Conservation (phyloP, 2,888 invertebrate species). For the Merodon equestris region DNA sequence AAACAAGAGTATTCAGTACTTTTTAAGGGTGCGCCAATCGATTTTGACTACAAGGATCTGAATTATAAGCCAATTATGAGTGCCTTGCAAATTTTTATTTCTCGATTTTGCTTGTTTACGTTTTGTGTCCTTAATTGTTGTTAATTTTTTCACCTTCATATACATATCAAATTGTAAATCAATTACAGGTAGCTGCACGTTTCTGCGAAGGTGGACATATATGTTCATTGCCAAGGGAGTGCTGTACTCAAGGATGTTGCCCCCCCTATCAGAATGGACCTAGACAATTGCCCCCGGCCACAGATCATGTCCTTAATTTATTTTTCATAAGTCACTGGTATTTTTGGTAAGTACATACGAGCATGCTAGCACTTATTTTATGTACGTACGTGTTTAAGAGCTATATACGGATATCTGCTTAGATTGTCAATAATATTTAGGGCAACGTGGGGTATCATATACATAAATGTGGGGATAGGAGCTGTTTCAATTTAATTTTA, state of each 20-base stretch:
- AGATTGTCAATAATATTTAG: no score
- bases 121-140: no score
- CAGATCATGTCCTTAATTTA: slow-evolving; percentile 82
- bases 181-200: slow-evolving; percentile 80
- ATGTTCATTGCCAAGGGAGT: slow-evolving; percentile 87
- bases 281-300: slow-evolving; percentile 80
- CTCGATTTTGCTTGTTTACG: slow-evolving; percentile 66
- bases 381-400: slow-evolving; percentile 37
- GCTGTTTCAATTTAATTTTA: slow-evolving; percentile 60
- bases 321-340: slow-evolving; percentile 86
- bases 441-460: no score
- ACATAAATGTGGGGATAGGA: slow-evolving; percentile 17
- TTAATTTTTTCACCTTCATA: no score
- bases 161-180: slow-evolving; percentile 49
- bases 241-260: slow-evolving; percentile 86
- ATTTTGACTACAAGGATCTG: slow-evolving; percentile 60
- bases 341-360: slow-evolving; percentile 80
- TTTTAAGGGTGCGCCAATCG: slow-evolving; percentile 68
- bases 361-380: slow-evolving; percentile 4
- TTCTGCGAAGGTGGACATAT: slow-evolving; percentile 83
- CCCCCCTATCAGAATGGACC: slow-evolving; percentile 79
- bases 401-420: not conserved
- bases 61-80: slow-evolving; percentile 66
- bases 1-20: slow-evolving; percentile 67
- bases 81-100: slow-evolving; percentile 67